Conservation (phyloP, 2,888 invertebrate genomes). For the Acanthosepion esculentum region DNA sequence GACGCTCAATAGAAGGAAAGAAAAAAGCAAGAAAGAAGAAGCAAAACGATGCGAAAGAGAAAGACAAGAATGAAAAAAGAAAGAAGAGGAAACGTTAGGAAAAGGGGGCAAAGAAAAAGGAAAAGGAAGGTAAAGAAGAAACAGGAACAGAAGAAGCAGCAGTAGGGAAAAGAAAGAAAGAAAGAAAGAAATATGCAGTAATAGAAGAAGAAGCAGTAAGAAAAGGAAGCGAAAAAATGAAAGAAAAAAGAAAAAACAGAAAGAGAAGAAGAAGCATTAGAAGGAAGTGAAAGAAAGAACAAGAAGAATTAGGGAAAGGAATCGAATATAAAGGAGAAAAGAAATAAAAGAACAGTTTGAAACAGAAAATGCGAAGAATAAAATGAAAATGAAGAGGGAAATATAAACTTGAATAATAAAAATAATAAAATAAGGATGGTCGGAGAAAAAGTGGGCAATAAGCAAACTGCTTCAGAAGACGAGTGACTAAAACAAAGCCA, state of each 20-base stretch:
- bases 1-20: not conserved
- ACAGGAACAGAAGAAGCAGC: too few relatives aligned
- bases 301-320: not conserved
- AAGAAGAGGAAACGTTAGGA: not conserved
- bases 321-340: not conserved
- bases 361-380: too few relatives aligned
- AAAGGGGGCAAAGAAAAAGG: not conserved
- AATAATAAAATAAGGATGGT: too few relatives aligned
- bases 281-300: not conserved
- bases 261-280: not conserved
- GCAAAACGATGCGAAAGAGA: too few relatives aligned
- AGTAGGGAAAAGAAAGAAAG: not conserved
- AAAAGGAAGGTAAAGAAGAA: too few relatives aligned
- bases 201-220: not conserved
- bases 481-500: too few relatives aligned
- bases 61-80: too few relatives aligned
- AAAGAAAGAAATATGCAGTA: not conserved
- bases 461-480: too few relatives aligned
- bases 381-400: too few relatives aligned
- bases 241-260: not conserved
- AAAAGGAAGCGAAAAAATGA: not conserved
- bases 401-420: too few relatives aligned
- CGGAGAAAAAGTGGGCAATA: too few relatives aligned
- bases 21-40: not conserved
- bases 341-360: not conserved